A percentile compares a stretch with the other conserved stretches of the same genome.
Evolutionary conservation across 2,888 invertebrate genomes (phyloP).

Genomic region (Chloroclystis v-ata): DNA sequence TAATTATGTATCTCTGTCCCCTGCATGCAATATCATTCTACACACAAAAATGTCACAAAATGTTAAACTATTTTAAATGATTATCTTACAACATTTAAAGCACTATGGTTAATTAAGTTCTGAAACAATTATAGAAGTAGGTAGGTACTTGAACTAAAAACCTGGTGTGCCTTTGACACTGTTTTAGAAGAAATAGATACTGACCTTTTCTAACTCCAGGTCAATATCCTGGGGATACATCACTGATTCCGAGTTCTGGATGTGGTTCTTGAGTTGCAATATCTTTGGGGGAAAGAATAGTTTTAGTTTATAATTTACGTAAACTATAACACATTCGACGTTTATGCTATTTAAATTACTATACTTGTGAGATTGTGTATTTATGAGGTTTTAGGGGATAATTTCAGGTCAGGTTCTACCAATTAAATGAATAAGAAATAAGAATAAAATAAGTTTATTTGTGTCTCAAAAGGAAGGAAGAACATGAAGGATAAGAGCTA

Average conservation of each 20-base stretch:
- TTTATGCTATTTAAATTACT: too few species aligned
- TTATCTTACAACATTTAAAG: not conserved
- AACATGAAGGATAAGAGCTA: too few species aligned
- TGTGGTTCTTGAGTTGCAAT: constrained; percentile 72
- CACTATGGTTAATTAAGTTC: not conserved
- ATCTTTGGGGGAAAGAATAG: constrained; percentile 33
- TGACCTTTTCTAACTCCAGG: constrained; percentile 71
- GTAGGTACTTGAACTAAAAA: too few species aligned
- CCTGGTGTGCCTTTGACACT: not conserved
- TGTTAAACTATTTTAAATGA: constrained; percentile 11
- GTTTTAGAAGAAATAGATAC: constrained; percentile 18
- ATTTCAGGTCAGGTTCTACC: too few species aligned
- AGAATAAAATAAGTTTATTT: too few species aligned
- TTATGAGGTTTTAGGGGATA: too few species aligned
- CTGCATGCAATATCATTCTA: constrained; percentile 46
- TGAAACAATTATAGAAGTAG: too few species aligned
- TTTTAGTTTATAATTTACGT: not conserved
- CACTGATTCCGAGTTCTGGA: constrained; percentile 67
- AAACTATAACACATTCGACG: not conserved
- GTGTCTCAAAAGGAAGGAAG: too few species aligned
- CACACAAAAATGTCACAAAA: constrained; percentile 23
- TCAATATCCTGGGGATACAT: constrained; percentile 78
- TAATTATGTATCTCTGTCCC: constrained; percentile 39
- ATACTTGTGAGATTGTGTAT: too few species aligned
- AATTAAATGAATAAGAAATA: too few species aligned